A percentile compares a stretch with the other conserved stretches of the same genome.
These are phyloP conservation scores for Tortricodes alternella DNA, from an alignment of 2,888 invertebrate species.

Conservation along the genomic window DNA sequence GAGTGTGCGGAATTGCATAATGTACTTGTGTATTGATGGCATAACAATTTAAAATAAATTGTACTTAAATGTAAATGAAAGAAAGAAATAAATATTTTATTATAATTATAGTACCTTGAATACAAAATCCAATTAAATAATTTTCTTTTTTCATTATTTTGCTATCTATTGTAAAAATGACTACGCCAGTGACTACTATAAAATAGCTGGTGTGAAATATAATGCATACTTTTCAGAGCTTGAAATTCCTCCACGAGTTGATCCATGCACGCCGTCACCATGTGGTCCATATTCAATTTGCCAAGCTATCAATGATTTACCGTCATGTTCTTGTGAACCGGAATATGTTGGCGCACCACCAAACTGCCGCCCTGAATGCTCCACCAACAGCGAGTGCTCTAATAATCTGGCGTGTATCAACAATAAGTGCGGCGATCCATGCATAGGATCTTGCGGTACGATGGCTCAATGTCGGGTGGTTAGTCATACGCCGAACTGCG, in stretches of 20 bases:
- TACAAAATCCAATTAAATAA: too few relatives aligned
- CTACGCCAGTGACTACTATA: too few relatives aligned
- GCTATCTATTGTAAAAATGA: too few relatives aligned
- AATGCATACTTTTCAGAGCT: constrained; percentile 52
- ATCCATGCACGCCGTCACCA: constrained; percentile 86
- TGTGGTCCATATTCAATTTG: constrained; percentile 87
- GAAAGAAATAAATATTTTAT: too few relatives aligned
- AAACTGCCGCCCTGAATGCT: constrained; percentile 88
- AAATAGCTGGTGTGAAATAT: constrained; percentile 12
- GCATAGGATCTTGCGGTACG: constrained; percentile 86
- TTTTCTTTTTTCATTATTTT: too few relatives aligned
- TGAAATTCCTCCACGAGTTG: constrained; percentile 62
- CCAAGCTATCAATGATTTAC: constrained; percentile 82
- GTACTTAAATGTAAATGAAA: too few relatives aligned
- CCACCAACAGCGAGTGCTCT: constrained; percentile 87
- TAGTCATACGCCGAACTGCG: constrained; percentile 87
- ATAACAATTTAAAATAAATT: too few relatives aligned
- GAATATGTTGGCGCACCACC: constrained; percentile 87
- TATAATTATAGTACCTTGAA: too few relatives aligned
- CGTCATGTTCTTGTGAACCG: constrained; percentile 87
- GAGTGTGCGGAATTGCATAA: too few relatives aligned
- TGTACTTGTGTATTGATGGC: too few relatives aligned
- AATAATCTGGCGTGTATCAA: constrained; percentile 86
- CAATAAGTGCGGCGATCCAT: constrained; percentile 89
- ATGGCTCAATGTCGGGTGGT: constrained; percentile 89